phyloP scores from a whole-genome alignment of 2,888 invertebrate species.

The Hartigia nigra region DNA sequence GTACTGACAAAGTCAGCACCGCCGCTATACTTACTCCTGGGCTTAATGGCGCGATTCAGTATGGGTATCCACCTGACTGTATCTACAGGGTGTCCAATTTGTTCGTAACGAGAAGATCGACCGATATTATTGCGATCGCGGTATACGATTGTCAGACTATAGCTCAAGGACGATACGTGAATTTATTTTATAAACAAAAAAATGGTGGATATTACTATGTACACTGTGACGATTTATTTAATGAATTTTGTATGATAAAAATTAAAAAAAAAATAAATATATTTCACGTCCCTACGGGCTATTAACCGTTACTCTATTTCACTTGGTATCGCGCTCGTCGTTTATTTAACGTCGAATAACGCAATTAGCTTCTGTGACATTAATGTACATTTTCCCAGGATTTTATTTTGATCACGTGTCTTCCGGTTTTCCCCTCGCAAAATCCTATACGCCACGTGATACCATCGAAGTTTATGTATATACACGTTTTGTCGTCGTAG shows the following conservation, averaged over 20 bases:
- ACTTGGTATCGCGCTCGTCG: neutral
- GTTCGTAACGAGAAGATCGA: neutral
- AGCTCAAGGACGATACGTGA: neutral
- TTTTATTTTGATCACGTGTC: neutral
- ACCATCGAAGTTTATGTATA: neutral
- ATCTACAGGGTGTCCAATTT: neutral
- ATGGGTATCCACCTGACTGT: constrained; percentile 7
- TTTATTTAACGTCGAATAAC: neutral
- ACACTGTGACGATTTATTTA: neutral
- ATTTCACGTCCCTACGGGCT: neutral
- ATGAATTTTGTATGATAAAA: neutral
- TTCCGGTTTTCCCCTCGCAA: neutral
- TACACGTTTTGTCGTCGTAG: neutral
- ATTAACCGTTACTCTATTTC: neutral
- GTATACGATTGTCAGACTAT: neutral
- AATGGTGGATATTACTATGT: neutral
- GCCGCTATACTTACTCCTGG: constrained; percentile 10
- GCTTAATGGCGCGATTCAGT: constrained; percentile 5
- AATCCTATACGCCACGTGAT: neutral
- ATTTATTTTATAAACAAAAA: neutral
- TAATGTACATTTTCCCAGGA: neutral
- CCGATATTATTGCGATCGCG: neutral
- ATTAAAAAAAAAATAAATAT: neutral
- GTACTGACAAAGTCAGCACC: constrained; percentile 44
- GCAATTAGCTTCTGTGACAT: neutral